Evolutionary conservation across 2,888 invertebrate species (phyloP).

Genomic region (Lycaena phlaeas): DNA sequence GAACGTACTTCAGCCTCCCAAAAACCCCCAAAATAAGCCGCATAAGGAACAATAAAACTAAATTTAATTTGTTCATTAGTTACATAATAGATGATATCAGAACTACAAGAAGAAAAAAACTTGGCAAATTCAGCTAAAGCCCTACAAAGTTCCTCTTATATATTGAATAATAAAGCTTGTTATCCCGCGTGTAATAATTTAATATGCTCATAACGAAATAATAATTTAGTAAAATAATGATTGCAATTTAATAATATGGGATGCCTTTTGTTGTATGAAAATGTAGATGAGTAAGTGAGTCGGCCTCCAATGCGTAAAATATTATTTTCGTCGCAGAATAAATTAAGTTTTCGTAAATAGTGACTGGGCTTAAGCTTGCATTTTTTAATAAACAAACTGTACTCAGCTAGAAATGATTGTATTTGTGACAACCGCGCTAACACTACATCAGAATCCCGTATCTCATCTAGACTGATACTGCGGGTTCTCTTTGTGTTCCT

Average conservation of each 20-base stretch:
- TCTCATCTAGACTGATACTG: background rate
- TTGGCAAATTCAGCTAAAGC: constrained; percentile 15
- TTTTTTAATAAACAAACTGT: constrained; percentile 4
- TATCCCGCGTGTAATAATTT: constrained; percentile 15
- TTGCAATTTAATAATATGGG: background rate
- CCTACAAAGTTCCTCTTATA: constrained; percentile 19
- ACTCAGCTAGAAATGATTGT: constrained; percentile 10
- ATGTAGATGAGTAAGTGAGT: background rate
- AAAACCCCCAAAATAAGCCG: background rate
- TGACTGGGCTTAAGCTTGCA: background rate
- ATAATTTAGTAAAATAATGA: background rate
- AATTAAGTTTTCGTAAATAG: background rate
- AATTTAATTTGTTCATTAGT: constrained; percentile 13
- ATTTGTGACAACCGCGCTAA: constrained; percentile 3
- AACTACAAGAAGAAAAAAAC: constrained; percentile 13
- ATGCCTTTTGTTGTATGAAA: background rate
- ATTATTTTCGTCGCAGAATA: constrained; percentile 12
- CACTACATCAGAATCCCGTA: background rate
- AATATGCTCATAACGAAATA: background rate
- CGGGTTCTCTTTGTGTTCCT: no score
- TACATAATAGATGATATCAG: constrained; percentile 11
- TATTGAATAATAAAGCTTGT: constrained; percentile 12
- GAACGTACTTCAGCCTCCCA: background rate
- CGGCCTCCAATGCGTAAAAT: constrained; percentile 8
- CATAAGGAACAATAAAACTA: constrained; percentile 17